Evolutionary conservation across 2,888 invertebrate genomes (phyloP), one percentile per base, ranked within the genome.

Genomic region (Leptogaster cylindrica): DNA sequence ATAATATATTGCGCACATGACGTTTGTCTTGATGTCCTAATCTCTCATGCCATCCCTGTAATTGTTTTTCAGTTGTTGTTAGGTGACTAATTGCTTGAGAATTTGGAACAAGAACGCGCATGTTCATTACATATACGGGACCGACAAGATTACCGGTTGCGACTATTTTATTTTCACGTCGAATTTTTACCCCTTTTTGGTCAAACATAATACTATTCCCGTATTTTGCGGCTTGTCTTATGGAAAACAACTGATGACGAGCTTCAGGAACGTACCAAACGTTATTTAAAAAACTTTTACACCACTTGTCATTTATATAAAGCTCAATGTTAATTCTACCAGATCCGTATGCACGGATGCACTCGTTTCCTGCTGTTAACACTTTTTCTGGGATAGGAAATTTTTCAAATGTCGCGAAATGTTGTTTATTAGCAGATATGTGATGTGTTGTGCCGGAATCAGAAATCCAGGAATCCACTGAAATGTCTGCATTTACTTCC

Each of bases 361-460:
- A 48, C 16, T 23, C 1, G 16, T 48, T 48, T 18, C 48, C 48
- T 18, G 23, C 18, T 23, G 48, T 48, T 48, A 20, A 23, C 16
- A 41, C 3, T 6, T 8, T 14, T 3, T 41, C 16, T 14, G 41
- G 41, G 18, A 41, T 41, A 14, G 41, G 41, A 3, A 41, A 41
- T 23, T 48, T 48, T 23, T 48, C 48, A 23, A 48, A 31, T 7
- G 31, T 31, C 6, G 31, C 31, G 8, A 31, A 31, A 31, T 31
- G 31, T 8, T 31, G 31, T 23, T 48, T 48, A 23, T 48, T 48
- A 2, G 48, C 18, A 12, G 48, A 48, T 48, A 48, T 48, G 48
- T 48, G 48, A n/a, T 48, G 20, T n/a, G 48, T 48, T 48, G 48
- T 48, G 48, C 48, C 48, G 18, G 48, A 48, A 2, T 48, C 48